These are phyloP conservation scores for Lypha dubia DNA, from an alignment of 2,888 invertebrate genomes.

Conservation along the genomic window DNA sequence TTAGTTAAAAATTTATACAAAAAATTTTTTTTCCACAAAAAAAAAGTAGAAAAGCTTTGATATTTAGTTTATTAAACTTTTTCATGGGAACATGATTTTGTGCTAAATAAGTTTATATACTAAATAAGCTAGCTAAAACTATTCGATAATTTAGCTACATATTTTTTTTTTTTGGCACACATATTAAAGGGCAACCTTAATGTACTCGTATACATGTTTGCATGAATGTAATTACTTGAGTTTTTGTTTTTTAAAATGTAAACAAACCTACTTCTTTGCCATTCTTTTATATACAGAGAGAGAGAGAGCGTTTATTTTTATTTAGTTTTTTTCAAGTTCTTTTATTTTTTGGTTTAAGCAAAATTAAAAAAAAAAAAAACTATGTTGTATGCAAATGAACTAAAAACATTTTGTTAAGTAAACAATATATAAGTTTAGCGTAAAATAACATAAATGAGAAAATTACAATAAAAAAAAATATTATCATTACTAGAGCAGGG, in stretches of 20 bases:
- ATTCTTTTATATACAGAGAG: no score
- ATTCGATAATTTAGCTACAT: no score
- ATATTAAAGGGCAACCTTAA: background rate
- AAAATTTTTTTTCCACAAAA: no score
- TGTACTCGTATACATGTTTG: background rate
- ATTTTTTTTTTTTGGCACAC: no score
- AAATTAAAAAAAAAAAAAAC: slow-evolving; percentile 17
- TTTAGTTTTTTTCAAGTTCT: slow-evolving; percentile 1
- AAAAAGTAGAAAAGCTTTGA: no score
- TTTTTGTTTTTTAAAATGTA: slow-evolving; percentile 1
- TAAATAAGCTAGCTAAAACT: no score
- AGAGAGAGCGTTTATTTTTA: slow-evolving; percentile 4
- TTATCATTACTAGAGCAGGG: slow-evolving; percentile 17
- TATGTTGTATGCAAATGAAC: slow-evolving; percentile 63
- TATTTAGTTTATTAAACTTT: no score
- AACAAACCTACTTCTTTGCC: slow-evolving; percentile 24
- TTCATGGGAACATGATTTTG: no score
- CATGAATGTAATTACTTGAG: slow-evolving; percentile 24
- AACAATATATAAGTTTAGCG: slow-evolving; percentile 59
- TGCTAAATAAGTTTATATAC: no score
- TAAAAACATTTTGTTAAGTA: slow-evolving; percentile 61
- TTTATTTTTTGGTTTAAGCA: background rate
- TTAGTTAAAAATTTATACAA: no score
- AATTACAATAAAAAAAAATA: slow-evolving; percentile 59
- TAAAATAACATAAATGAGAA: slow-evolving; percentile 62